A percentile compares a stretch with the other conserved stretches of the same genome.
Evolutionary conservation across 2,797 vertebrate genomes (phyloP).

Genomic region (Clarias laeviceps): DNA sequence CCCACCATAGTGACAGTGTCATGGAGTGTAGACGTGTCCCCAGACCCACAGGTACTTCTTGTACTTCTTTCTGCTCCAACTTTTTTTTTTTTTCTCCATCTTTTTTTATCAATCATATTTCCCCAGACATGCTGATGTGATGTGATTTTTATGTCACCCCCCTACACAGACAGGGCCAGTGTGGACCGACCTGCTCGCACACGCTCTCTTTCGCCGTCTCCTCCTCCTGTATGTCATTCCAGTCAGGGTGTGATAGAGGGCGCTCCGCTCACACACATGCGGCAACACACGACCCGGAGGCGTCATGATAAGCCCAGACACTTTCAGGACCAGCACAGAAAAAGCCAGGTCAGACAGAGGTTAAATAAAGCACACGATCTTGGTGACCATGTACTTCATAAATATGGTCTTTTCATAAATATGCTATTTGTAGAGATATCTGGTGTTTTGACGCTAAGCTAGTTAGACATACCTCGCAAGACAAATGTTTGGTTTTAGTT

Average conservation of each 20-base stretch:
- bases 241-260: conserved; percentile 59
- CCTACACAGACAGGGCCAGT: conserved; percentile 59
- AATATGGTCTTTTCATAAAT: no score
- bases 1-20: conserved; percentile 84
- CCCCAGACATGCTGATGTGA: background rate
- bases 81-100: background rate
- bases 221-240: conserved; percentile 59
- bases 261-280: conserved; percentile 47
- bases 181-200: conserved; percentile 61
- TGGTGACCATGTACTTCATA: background rate
- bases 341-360: conserved; percentile 49
- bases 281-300: conserved; percentile 52
- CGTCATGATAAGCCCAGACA: conserved; percentile 61
- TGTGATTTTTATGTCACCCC: background rate
- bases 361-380: background rate
- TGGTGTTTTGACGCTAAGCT: background rate
- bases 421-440: no score
- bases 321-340: conserved; percentile 57
- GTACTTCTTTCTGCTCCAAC: conserved; percentile 30
- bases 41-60: conserved; percentile 67
- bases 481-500: background rate
- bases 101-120: background rate
- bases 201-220: conserved; percentile 79
- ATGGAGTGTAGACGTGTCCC: conserved; percentile 73
- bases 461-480: background rate